phyloP scores from a whole-genome alignment of 2,888 invertebrate genomes.

The Ormyrus nitidulus region DNA sequence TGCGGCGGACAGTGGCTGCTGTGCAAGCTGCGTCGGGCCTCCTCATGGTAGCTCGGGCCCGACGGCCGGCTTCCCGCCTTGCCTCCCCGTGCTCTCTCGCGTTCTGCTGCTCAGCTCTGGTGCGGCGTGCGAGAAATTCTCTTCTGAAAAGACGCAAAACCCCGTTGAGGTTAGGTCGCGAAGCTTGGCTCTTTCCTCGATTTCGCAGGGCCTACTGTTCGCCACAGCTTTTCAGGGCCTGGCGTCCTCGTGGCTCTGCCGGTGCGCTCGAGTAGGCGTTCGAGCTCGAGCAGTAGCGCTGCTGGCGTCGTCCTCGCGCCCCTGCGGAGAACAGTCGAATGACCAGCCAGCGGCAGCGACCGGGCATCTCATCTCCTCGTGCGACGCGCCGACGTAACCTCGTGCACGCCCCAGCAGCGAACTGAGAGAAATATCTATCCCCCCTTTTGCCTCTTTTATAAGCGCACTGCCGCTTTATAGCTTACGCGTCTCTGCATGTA shows the following conservation, averaged over 20 bases:
- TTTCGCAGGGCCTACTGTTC: background rate
- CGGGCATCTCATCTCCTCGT: slow-evolving; percentile 28
- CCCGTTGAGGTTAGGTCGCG: slow-evolving; percentile 63
- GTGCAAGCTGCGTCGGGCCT: slow-evolving; percentile 64
- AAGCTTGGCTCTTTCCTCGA: slow-evolving; percentile 1
- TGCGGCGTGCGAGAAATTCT: slow-evolving; percentile 4
- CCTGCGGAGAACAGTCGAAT: slow-evolving; percentile 9
- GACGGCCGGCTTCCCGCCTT: background rate
- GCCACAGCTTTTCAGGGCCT: background rate
- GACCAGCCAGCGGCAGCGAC: background rate
- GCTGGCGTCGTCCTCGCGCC: background rate
- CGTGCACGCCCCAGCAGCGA: slow-evolving; percentile 9
- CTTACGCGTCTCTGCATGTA: background rate
- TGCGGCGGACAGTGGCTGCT: slow-evolving; percentile 60
- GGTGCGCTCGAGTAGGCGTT: background rate
- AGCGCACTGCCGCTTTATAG: background rate
- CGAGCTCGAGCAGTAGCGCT: slow-evolving; percentile 8
- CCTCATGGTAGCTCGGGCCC: slow-evolving; percentile 63
- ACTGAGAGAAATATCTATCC: background rate
- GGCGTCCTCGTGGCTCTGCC: slow-evolving; percentile 6
- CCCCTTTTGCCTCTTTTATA: too few species aligned
- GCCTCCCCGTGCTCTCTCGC: background rate
- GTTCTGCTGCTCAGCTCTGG: background rate
- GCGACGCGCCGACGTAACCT: slow-evolving; percentile 19
- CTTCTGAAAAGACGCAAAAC: background rate